Evolutionary conservation across 2,113 vertebrate species (phyloP), one percentile per base, ranked within the genome.

Genomic region (Melanostigma gelatinosum): DNA sequence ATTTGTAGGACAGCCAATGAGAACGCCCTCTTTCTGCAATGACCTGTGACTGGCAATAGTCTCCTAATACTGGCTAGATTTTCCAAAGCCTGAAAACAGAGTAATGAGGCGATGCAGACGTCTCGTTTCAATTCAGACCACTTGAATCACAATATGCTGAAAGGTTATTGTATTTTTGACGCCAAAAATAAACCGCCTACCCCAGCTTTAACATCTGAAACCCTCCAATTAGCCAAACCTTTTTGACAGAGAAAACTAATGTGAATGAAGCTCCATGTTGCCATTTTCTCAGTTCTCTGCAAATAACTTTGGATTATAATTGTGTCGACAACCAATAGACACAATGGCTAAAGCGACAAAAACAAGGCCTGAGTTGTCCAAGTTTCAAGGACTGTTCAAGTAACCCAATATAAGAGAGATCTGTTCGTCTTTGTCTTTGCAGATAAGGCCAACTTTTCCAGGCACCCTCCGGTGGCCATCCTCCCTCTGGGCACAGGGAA

Each of bases 401-500:
- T 16, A 22, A 73, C 67, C 44, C n/a, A 7, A 64, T 13, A 9
- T 57, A 52, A 76, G 32, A 27, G 24, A 2, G 20, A 79, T 65
- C 1, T 86, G 24, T 78, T 62, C 75, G 48, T 90, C 9, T 70
- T 83, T 84, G 46, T 57, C 15, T 42, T 61, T 86, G 42, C 92
- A 95, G 95, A 95, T 87, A 95, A 95, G 46, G 88, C 92, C 42
- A 93, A 85, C 91, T 95, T 95, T 67, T 61, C 93, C 42, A 82
- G 83, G 27, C 96, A 97, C 1, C 98, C 98, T 68, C 97, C 98
- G 0, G 97, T 99, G 12, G 97, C 97, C 62, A 97, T 99, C 75
- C 95, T 99, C 80, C 98, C 98, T 0, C 95, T 99, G 87, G 98
- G 98, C 69, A 99, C 97, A 0, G 98, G 98, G 52, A 99, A 99